Evolutionary conservation across 2,888 invertebrate genomes (phyloP).

Genomic region (Dichetophora obliterata): DNA sequence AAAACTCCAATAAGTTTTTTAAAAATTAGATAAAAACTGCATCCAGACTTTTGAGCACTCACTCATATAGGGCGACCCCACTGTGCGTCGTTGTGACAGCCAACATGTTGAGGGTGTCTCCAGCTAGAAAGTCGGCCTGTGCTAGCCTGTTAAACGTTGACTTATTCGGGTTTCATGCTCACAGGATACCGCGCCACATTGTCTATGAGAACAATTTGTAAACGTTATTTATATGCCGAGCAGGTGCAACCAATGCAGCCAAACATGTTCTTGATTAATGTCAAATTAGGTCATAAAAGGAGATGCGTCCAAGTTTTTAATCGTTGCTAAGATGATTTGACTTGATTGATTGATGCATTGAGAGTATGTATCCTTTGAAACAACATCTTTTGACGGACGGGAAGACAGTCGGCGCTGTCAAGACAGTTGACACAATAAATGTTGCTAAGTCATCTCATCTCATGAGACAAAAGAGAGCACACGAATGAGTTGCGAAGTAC

Average conservation of each 20-base stretch:
- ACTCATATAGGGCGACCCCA: too few relatives aligned
- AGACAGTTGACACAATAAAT: background rate
- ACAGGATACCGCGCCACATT: background rate
- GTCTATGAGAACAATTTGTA: background rate
- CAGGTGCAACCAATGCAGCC: background rate
- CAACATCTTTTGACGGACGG: conserved; percentile 40
- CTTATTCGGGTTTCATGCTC: background rate
- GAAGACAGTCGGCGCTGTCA: conserved; percentile 46
- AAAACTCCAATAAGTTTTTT: too few relatives aligned
- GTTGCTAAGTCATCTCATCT: too few relatives aligned
- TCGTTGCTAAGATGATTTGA: too few relatives aligned
- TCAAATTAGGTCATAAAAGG: conserved; percentile 24
- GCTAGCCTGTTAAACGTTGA: background rate
- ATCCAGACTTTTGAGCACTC: too few relatives aligned
- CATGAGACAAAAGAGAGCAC: too few relatives aligned
- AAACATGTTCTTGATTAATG: conserved; percentile 6
- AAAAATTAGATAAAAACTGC: too few relatives aligned
- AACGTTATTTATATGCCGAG: background rate
- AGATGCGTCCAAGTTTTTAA: background rate
- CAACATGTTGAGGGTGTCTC: background rate
- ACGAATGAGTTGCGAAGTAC: too few relatives aligned
- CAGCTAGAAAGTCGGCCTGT: background rate
- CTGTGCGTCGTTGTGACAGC: background rate
- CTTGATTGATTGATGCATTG: too few relatives aligned
- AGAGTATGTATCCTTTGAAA: conserved; percentile 11